Conservation (phyloP, 2,113 vertebrate species). For the Theropithecus gelada region DNA sequence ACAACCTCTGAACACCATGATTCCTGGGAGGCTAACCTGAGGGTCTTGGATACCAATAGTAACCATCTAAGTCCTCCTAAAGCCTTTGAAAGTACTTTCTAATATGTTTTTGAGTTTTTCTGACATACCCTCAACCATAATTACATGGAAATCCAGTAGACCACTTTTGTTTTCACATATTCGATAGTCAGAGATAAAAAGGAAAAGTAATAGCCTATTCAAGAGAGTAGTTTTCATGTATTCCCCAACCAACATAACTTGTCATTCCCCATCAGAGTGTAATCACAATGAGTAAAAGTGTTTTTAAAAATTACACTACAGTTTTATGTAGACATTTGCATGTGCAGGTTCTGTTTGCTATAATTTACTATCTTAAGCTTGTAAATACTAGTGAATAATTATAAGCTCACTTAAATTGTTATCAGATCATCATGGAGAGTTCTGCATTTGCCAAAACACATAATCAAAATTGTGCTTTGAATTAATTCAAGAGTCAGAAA, state of each 20-base stretch:
- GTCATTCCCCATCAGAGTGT: not conserved
- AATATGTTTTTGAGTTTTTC: not conserved
- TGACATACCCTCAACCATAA: not conserved
- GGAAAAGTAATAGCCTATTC: not conserved
- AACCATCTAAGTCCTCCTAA: not conserved
- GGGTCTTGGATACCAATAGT: not conserved
- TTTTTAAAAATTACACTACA: not conserved
- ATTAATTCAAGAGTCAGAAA: conserved; percentile 44
- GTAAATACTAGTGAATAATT: conserved; percentile 34
- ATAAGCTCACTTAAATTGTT: not conserved
- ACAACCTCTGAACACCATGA: not conserved
- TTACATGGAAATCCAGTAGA: not conserved
- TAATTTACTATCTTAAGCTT: conserved; percentile 23
- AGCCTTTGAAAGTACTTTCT: not conserved
- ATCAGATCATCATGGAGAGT: conserved; percentile 9
- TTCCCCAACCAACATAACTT: not conserved
- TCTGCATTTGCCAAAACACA: conserved; percentile 8
- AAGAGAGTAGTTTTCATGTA: not conserved
- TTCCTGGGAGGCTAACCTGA: not conserved
- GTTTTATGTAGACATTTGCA: not conserved
- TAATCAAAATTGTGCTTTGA: conserved; percentile 32
- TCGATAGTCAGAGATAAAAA: not conserved
- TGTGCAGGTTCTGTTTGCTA: not conserved
- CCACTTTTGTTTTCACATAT: not conserved
- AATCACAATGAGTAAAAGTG: not conserved